phyloP scores from a whole-genome alignment of 2,113 vertebrate species.

The Trematocara macrostoma region DNA sequence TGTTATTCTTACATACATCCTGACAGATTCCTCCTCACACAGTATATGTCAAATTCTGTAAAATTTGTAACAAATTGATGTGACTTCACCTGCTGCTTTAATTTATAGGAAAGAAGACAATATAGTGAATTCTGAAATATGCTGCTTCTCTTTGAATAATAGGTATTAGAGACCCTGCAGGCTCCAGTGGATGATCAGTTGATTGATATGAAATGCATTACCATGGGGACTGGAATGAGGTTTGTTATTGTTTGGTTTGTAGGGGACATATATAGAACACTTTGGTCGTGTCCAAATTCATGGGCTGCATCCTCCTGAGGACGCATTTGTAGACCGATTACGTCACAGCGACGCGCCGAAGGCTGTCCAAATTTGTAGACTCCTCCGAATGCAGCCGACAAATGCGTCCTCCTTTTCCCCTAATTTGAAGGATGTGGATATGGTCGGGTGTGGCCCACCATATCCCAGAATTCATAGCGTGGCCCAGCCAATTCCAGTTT shows the following conservation, averaged over 20 bases:
- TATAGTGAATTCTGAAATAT: not conserved
- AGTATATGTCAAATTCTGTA: not conserved
- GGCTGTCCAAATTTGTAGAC: not conserved
- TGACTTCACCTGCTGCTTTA: not conserved
- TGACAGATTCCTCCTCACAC: not conserved
- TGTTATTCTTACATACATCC: not conserved
- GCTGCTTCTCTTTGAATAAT: not conserved
- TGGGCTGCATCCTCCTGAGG: not conserved
- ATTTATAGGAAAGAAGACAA: not conserved
- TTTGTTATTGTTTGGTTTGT: conserved; percentile 10
- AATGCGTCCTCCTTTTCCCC: not conserved
- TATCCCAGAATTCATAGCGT: not conserved
- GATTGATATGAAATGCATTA: conserved; percentile 29
- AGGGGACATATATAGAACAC: not conserved
- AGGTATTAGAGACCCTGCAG: conserved; percentile 65
- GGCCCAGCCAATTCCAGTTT: not conserved
- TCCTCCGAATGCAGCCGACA: not conserved
- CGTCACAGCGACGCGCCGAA: not conserved
- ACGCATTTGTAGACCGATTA: not conserved
- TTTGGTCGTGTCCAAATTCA: not conserved
- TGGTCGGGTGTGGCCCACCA: not conserved
- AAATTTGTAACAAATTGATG: not conserved
- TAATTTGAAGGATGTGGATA: not conserved
- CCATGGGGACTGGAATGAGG: conserved; percentile 51
- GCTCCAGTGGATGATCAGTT: conserved; percentile 44